Evolutionary conservation across 2,113 vertebrate genomes (phyloP).

Genomic region (Corynorhinus townsendii): DNA sequence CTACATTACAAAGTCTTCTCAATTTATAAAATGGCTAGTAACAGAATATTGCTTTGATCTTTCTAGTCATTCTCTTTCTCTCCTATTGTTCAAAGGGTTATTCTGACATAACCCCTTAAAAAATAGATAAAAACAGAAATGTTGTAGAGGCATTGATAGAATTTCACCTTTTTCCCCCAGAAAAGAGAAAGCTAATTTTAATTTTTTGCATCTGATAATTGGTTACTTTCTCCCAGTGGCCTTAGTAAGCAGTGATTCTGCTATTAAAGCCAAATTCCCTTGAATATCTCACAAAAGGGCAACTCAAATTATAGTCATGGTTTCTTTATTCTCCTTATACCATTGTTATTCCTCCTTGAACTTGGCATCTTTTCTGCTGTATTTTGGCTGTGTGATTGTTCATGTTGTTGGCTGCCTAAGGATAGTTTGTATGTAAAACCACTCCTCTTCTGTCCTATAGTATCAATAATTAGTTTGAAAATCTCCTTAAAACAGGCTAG

Average conservation of each 20-base stretch:
- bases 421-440: background rate
- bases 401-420: background rate
- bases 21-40: background rate
- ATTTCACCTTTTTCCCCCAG: background rate
- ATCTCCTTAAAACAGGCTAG: background rate
- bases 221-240: background rate
- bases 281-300: background rate
- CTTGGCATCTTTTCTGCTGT: background rate
- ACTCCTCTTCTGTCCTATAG: background rate
- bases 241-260: background rate
- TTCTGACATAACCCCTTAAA: background rate
- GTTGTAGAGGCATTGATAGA: background rate
- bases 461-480: background rate
- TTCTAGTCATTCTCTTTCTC: background rate
- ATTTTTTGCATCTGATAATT: slow-evolving; percentile 32
- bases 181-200: background rate
- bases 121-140: background rate
- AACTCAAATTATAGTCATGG: background rate
- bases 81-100: background rate
- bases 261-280: background rate
- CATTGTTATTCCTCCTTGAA: background rate
- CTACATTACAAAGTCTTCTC: background rate
- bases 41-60: background rate
- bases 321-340: background rate
- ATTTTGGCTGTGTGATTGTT: background rate